phyloP scores from a whole-genome alignment of 1,140 invertebrate species.

The Drosophila nikananu region DNA sequence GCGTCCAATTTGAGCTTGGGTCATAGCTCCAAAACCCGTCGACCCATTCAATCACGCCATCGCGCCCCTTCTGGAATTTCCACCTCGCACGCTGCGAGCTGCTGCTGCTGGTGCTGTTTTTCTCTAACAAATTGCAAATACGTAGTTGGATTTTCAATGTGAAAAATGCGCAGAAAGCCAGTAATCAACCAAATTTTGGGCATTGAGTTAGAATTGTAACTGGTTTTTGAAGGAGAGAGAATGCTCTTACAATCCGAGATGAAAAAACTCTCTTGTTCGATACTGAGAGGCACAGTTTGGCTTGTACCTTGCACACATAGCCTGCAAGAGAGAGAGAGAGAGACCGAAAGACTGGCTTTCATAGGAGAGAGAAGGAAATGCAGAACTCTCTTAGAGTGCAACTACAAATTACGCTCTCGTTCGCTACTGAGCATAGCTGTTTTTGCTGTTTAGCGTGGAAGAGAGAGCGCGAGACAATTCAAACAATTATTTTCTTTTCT shows the following conservation, averaged over 20 bases:
- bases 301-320: too few species aligned
- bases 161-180: conserved; percentile 11
- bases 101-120: background rate
- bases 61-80: conserved; percentile 42
- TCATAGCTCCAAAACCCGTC: conserved; percentile 30
- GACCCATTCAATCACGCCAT: conserved; percentile 78
- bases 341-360: too few species aligned
- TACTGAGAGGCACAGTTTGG: too few species aligned
- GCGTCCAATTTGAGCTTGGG: conserved; percentile 23
- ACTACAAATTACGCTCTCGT: too few species aligned
- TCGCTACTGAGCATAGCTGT: too few species aligned
- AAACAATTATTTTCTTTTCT: background rate
- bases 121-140: conserved; percentile 70
- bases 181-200: conserved; percentile 21
- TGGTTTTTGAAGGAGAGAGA: background rate
- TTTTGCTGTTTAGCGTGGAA: too few species aligned
- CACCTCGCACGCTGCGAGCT: background rate
- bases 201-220: conserved; percentile 3
- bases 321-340: too few species aligned
- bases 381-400: too few species aligned
- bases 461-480: too few species aligned
- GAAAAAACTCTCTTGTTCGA: too few species aligned
- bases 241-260: too few species aligned
- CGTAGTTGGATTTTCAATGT: conserved; percentile 60
- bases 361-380: too few species aligned